Conservation (phyloP, 1,140 invertebrate species). For the Apis cerana region DNA sequence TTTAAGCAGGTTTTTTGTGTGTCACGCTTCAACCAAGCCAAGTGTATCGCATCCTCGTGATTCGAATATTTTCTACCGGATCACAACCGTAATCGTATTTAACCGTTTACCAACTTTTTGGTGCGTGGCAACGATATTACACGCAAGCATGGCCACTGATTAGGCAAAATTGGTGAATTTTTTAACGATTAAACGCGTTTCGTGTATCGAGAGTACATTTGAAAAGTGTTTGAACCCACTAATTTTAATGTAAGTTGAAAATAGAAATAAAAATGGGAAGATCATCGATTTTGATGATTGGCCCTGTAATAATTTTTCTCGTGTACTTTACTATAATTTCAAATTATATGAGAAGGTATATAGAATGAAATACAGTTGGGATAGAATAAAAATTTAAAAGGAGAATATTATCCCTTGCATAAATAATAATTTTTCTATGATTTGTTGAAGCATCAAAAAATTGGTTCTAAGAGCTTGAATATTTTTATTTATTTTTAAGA, state of each 20-base stretch:
- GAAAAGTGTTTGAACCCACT: not conserved
- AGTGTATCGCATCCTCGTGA: not conserved
- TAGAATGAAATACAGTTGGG: too few relatives aligned
- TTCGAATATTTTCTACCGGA: slow-evolving; percentile 33
- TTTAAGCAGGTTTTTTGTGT: not conserved
- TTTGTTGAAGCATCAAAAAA: too few relatives aligned
- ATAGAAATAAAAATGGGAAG: too few relatives aligned
- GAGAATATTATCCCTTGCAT: too few relatives aligned
- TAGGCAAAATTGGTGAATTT: not conserved
- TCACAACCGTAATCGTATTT: slow-evolving; percentile 16
- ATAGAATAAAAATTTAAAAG: too few relatives aligned
- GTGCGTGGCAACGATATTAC: slow-evolving; percentile 3
- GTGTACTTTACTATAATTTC: too few relatives aligned
- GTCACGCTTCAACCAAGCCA: not conserved
- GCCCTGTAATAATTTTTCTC: too few relatives aligned
- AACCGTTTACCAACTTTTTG: not conserved
- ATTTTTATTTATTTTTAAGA: too few relatives aligned
- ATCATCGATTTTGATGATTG: too few relatives aligned
- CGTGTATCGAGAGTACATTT: not conserved
- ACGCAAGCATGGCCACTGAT: slow-evolving; percentile 5
- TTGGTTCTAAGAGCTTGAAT: too few relatives aligned
- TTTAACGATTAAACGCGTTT: not conserved
- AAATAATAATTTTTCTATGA: too few relatives aligned
- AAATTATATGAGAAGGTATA: too few relatives aligned
- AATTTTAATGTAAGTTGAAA: not conserved